Conservation (phyloP, 1,140 invertebrate species). For the Amphibalanus amphitrite region DNA sequence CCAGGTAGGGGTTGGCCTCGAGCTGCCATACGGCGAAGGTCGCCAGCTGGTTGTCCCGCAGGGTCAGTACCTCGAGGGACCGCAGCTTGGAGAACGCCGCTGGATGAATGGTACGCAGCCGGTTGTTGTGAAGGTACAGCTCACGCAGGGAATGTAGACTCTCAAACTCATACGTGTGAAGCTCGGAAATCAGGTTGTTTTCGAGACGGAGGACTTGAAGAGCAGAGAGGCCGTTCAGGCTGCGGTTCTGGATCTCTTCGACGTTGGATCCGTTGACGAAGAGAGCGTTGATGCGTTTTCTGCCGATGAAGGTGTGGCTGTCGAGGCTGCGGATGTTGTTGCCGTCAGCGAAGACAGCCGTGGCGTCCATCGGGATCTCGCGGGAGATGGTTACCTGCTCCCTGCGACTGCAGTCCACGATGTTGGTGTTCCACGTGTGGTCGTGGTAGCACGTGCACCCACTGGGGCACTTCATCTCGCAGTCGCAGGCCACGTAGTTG, state of each 20-base stretch:
- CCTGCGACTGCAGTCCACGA: constrained; percentile 61
- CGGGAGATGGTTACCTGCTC: constrained; percentile 53
- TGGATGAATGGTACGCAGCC: constrained; percentile 63
- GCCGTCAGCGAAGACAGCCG: constrained; percentile 78
- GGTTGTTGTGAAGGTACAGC: constrained; percentile 72
- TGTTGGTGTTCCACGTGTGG: constrained; percentile 80
- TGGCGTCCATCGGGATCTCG: constrained; percentile 83
- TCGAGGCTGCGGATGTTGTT: constrained; percentile 70
- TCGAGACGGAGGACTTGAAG: constrained; percentile 50
- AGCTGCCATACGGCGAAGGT: constrained; percentile 42
- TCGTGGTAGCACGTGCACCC: constrained; percentile 90
- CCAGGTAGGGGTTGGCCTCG: constrained; percentile 24
- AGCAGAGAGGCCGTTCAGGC: constrained; percentile 66
- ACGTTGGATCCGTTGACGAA: constrained; percentile 78
- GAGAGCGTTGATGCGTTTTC: constrained; percentile 67
- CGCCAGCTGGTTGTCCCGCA: constrained; percentile 66
- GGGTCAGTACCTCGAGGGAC: constrained; percentile 58
- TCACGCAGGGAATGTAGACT: constrained; percentile 50
- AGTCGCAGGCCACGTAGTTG: constrained; percentile 75
- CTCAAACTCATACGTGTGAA: constrained; percentile 67
- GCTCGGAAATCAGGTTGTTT: constrained; percentile 57
- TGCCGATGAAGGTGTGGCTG: constrained; percentile 75
- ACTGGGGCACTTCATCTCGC: constrained; percentile 77
- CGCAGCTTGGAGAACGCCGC: constrained; percentile 61
- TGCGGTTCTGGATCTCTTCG: constrained; percentile 63